Conservation (phyloP, 2,113 vertebrate genomes). For the Oenanthe melanoleuca region DNA sequence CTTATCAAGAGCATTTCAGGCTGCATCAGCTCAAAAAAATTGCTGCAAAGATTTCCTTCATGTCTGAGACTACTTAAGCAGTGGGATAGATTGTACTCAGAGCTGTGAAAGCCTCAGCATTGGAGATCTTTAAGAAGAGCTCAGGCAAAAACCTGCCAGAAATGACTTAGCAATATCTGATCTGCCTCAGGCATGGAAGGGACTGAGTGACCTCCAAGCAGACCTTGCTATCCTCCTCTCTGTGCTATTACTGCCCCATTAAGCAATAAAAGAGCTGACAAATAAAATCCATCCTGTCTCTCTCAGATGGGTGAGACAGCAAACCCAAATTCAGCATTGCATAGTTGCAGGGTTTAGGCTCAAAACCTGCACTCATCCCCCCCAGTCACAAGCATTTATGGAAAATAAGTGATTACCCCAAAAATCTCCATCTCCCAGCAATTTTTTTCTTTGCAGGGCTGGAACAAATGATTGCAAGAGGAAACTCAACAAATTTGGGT, state of each 20-base stretch:
- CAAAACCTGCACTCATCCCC: not conserved
- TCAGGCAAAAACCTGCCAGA: not conserved
- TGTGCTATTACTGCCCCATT: not conserved
- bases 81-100: not conserved
- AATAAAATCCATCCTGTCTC: not conserved
- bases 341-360: not conserved
- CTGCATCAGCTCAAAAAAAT: not conserved
- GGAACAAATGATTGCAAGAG: not conserved
- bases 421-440: not conserved
- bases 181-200: not conserved
- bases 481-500: not conserved
- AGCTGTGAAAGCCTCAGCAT: not conserved
- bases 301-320: not conserved
- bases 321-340: not conserved
- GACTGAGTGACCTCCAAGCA: not conserved
- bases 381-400: not conserved
- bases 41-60: not conserved
- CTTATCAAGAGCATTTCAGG: not conserved
- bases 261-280: not conserved
- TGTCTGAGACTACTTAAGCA: not conserved
- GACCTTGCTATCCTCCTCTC: not conserved
- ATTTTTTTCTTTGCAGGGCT: not conserved
- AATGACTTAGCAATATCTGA: not conserved
- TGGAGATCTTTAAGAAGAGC: not conserved
- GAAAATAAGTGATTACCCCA: not conserved